Evolutionary conservation across 2,797 vertebrate species (phyloP), one percentile per base, ranked within the genome.

Genomic region (Liasis olivaceus): DNA sequence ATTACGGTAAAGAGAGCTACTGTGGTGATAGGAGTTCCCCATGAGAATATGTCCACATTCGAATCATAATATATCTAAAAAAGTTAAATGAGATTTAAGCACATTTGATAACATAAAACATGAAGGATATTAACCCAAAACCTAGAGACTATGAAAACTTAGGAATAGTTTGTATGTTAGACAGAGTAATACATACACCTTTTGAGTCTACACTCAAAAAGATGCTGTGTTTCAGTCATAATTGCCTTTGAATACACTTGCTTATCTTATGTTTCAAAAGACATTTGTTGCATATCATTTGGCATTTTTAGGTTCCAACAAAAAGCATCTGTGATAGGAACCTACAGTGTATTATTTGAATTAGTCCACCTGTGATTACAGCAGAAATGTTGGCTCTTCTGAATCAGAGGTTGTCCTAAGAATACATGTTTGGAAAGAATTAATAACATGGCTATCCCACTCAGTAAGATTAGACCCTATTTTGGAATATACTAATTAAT

Each of bases 21-120:
- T 7, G 98, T 98, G 42, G 98, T 99, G 97, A 99, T 98, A 93
- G 99, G 99, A 63, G 99, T 99, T 31, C 99, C 99, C 99, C 99
- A 99, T 92, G 98, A 98, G 96, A 99, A 99, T 97, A 99, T 94
- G 95, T 99, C 99, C 92, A 98, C 98, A 13, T 99, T 98, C 0
- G 99, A 99, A 97, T 99, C 98, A 26, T 98, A 98, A 84, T 99
- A 99, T 93, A 98, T 98, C 99, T 99, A 98, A 56, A 94, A 96
- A 92, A 93, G 95, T 95, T 89, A 1, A 95, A 94, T 0, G 89
- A 36, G 15, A 89, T 91, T 92, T 96, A 66, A 95, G 85, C 22
- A 17, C 3, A 47, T 88, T 26, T 15, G 62, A 0, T 20, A 9
- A 24, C 92, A 89, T 90, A 51, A 94, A 89, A 63, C 12, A 22